These are phyloP conservation scores for Camponotus floridanus DNA, from an alignment of 1,140 invertebrate genomes.

Conservation along the genomic window DNA sequence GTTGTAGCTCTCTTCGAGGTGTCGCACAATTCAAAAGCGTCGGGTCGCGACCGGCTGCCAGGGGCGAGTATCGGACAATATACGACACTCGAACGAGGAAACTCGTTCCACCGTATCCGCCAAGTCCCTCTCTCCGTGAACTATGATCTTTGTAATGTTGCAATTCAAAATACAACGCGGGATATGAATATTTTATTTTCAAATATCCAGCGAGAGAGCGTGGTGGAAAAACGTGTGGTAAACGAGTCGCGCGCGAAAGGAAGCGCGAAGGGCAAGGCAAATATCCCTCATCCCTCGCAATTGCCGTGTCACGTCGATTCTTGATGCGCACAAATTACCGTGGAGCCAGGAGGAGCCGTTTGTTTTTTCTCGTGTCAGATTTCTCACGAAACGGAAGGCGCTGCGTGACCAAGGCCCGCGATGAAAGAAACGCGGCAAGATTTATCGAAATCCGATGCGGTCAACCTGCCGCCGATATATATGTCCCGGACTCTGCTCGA, in stretches of 20 bases:
- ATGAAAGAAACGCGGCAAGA: conserved; percentile 70
- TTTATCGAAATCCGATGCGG: conserved; percentile 76
- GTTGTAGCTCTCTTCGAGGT: conserved; percentile 37
- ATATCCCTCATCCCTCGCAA: background rate
- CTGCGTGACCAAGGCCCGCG: conserved; percentile 70
- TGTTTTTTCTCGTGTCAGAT: conserved; percentile 66
- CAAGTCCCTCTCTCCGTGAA: background rate
- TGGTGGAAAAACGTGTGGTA: background rate
- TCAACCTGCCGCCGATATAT: conserved; percentile 67
- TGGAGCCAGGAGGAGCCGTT: conserved; percentile 54
- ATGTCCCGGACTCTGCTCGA: conserved; percentile 64
- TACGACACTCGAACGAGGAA: background rate
- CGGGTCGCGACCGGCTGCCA: conserved; percentile 10
- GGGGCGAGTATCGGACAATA: background rate
- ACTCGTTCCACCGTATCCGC: background rate
- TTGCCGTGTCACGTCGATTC: conserved; percentile 28
- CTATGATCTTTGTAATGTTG: background rate
- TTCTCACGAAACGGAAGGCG: conserved; percentile 58
- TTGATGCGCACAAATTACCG: conserved; percentile 71
- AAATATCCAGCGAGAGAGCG: background rate
- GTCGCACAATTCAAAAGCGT: conserved; percentile 34
- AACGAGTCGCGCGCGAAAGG: background rate
- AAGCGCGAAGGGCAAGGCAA: conserved; percentile 38
- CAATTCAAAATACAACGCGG: background rate
- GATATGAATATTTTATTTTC: background rate